Conservation (phyloP, 2,113 vertebrate genomes). For the Cyprinodon variegatus region DNA sequence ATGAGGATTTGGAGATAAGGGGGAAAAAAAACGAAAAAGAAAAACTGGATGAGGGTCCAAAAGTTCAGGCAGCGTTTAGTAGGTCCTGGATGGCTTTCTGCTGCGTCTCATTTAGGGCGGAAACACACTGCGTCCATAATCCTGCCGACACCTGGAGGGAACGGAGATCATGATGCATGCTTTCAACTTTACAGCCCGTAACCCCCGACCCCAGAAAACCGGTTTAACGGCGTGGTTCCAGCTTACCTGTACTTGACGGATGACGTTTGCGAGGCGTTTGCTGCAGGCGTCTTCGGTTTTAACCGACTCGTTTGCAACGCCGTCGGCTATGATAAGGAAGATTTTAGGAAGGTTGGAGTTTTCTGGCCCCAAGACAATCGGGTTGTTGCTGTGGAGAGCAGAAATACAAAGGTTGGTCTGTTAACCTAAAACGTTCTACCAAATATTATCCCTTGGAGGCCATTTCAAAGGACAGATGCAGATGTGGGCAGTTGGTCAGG, state of each 20-base stretch:
- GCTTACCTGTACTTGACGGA: conserved; percentile 95
- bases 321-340: conserved; percentile 95
- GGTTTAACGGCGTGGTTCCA: not conserved
- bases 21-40: conserved; percentile 46
- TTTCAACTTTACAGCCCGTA: too few species aligned
- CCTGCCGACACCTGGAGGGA: conserved; percentile 87
- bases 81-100: conserved; percentile 97
- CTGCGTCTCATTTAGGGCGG: conserved; percentile 91
- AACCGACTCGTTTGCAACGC: conserved; percentile 91
- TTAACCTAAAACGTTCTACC: not conserved
- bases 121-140: conserved; percentile 95
- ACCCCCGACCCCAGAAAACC: too few species aligned
- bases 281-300: conserved; percentile 94
- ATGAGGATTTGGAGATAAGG: conserved; percentile 24
- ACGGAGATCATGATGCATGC: not conserved
- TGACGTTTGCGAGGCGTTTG: conserved; percentile 93
- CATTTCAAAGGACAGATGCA: not conserved
- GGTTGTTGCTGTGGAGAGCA: conserved; percentile 87
- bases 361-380: conserved; percentile 93
- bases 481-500: too few species aligned
- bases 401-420: not conserved
- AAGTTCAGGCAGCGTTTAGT: conserved; percentile 91
- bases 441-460: not conserved
- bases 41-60: conserved; percentile 61
- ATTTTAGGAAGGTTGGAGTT: conserved; percentile 96